A percentile compares a stretch with the other conserved stretches of the same genome.
Evolutionary conservation across 2,888 invertebrate species (phyloP).

Genomic region (Cantharis lateralis): DNA sequence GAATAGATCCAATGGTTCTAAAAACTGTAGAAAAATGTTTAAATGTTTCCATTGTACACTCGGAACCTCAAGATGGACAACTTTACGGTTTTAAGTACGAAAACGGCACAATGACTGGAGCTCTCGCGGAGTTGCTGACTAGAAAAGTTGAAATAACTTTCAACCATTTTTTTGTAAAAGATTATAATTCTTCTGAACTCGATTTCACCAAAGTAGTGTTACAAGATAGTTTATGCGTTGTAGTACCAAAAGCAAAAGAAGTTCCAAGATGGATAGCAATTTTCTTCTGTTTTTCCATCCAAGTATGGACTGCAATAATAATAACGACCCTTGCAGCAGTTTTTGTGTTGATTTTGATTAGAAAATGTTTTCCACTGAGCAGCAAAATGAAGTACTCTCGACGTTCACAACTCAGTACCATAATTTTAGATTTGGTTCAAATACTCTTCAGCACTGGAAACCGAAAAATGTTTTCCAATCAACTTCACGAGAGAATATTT

Average conservation of each 20-base stretch:
- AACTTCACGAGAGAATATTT: conserved; percentile 52
- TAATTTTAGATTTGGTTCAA: conserved; percentile 45
- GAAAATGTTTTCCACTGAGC: conserved; percentile 10
- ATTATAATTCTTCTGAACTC: conserved; percentile 50
- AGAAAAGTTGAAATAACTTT: conserved; percentile 51
- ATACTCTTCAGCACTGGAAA: conserved; percentile 46
- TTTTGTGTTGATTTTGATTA: conserved; percentile 31
- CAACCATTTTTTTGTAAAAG: conserved; percentile 55
- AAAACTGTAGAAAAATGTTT: conserved; percentile 16
- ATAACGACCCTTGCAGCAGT: conserved; percentile 27
- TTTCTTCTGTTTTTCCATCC: conserved; percentile 47
- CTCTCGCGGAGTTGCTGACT: conserved; percentile 49
- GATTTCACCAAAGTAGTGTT: conserved; percentile 52
- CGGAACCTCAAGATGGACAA: conserved; percentile 6
- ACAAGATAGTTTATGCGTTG: conserved; percentile 53
- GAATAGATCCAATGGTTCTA: conserved; percentile 28
- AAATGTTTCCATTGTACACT: conserved; percentile 18
- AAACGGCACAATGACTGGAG: conserved; percentile 52
- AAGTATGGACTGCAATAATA: conserved; percentile 52
- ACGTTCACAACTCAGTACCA: conserved; percentile 37
- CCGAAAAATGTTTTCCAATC: conserved; percentile 45
- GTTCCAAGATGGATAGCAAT: conserved; percentile 54
- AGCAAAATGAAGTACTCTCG: conserved; percentile 1
- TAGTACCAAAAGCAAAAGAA: conserved; percentile 52
- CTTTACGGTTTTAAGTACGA: conserved; percentile 44